Percentiles rank a stretch among this genome's conserved stretches.
Evolutionary conservation across 2,888 invertebrate genomes (phyloP).

Genomic region (Listrodromus nycthemerus): DNA sequence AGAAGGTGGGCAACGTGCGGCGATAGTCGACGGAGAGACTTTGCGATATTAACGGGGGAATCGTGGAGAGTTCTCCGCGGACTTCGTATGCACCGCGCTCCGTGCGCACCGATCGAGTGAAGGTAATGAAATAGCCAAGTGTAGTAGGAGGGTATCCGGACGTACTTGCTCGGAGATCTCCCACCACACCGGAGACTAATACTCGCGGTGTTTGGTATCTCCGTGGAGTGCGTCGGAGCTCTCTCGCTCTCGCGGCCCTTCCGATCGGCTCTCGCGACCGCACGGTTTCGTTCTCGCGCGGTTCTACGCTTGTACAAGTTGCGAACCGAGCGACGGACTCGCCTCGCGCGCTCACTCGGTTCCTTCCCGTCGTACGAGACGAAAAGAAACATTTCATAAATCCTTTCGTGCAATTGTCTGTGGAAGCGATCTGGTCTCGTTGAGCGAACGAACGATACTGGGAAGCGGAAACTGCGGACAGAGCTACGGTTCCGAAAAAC

Average conservation of each 20-base stretch:
- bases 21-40: background rate
- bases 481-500: background rate
- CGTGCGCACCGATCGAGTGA: constrained; percentile 74
- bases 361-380: background rate
- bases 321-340: constrained; percentile 23
- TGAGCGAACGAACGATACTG: background rate
- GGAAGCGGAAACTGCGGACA: background rate
- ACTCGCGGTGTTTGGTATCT: constrained; percentile 17
- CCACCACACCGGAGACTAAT: constrained; percentile 50
- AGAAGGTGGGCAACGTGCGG: background rate
- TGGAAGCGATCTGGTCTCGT: background rate
- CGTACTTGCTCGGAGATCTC: constrained; percentile 59
- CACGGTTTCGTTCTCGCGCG: constrained; percentile 59
- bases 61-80: constrained; percentile 7
- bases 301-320: constrained; percentile 9
- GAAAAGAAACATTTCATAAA: background rate
- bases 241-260: constrained; percentile 29
- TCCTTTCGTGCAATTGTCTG: constrained; percentile 3
- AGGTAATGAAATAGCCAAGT: constrained; percentile 78
- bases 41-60: background rate
- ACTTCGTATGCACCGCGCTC: constrained; percentile 60
- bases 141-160: constrained; percentile 63
- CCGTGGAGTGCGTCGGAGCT: background rate
- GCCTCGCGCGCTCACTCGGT: constrained; percentile 22
- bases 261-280: constrained; percentile 25